Percentiles rank a stretch among this genome's conserved stretches.
Evolutionary conservation across 2,113 vertebrate species (phyloP).

Genomic region (Alouatta palliata): DNA sequence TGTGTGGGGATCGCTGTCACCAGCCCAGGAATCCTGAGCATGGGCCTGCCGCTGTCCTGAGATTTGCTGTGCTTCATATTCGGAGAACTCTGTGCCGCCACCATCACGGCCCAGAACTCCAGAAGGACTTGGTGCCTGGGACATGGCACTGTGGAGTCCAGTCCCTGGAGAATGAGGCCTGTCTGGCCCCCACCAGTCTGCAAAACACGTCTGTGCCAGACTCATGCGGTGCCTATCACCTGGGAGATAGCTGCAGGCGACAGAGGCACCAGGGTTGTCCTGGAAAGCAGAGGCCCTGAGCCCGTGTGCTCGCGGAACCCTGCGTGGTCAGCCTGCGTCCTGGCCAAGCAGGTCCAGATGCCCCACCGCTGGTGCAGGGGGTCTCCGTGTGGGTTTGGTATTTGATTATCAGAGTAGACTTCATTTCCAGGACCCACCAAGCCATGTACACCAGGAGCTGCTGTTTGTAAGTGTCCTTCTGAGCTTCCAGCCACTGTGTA

Average conservation of each 20-base stretch:
- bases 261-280: background rate
- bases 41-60: background rate
- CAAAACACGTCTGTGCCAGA: background rate
- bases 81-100: background rate
- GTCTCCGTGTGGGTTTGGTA: background rate
- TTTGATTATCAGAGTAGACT: background rate
- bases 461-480: background rate
- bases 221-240: rapidly evolving
- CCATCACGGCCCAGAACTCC: background rate
- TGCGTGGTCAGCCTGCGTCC: background rate
- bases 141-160: background rate
- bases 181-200: background rate
- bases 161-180: background rate
- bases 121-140: background rate
- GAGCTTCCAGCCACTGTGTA: background rate
- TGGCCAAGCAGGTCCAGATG: too few relatives aligned
- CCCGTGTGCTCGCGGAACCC: background rate
- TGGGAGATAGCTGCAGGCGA: too few relatives aligned
- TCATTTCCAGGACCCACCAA: background rate
- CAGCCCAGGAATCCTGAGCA: background rate
- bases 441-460: background rate
- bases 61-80: too few relatives aligned
- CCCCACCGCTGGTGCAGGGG: background rate
- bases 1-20: background rate
- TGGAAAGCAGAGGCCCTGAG: background rate